Percentiles rank a stretch among this genome's conserved stretches.
Conservation (phyloP, 2,797 vertebrate species). For the Enteromius trimaculatus region DNA sequence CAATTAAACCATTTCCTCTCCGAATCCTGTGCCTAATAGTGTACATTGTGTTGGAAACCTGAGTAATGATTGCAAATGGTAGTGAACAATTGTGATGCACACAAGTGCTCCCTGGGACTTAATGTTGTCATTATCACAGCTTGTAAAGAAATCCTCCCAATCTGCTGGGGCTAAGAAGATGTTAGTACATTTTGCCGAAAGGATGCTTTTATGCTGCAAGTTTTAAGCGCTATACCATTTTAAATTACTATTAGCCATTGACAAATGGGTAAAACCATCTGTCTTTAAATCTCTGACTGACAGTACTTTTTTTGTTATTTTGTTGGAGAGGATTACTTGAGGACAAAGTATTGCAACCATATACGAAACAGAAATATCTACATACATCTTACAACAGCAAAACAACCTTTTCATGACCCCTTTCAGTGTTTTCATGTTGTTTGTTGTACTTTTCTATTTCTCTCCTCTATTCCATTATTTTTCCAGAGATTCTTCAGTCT, state of each 20-base stretch:
- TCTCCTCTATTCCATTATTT: neutral
- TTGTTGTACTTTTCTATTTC: neutral
- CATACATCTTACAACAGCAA: neutral
- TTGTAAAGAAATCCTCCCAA: conserved; percentile 52
- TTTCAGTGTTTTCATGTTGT: conserved; percentile 20
- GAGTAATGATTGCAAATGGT: conserved; percentile 42
- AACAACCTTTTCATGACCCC: neutral
- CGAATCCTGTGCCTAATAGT: conserved; percentile 6
- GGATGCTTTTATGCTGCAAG: conserved; percentile 26
- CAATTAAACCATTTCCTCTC: conserved; percentile 12
- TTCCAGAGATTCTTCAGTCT: neutral
- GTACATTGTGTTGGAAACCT: neutral
- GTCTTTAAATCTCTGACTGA: conserved; percentile 1
- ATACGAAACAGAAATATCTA: neutral
- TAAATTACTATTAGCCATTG: conserved; percentile 35
- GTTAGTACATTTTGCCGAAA: conserved; percentile 37
- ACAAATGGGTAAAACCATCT: conserved; percentile 4
- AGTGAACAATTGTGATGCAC: conserved; percentile 51
- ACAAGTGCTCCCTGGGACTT: conserved; percentile 41
- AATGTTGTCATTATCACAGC: conserved; percentile 61
- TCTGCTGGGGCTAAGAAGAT: conserved; percentile 40
- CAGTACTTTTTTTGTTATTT: neutral
- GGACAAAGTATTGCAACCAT: neutral
- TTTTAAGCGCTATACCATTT: conserved; percentile 24
- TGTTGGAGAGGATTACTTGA: neutral